Evolutionary conservation across 2,113 vertebrate genomes (phyloP).

Genomic region (Rousettus leschenaultii): DNA sequence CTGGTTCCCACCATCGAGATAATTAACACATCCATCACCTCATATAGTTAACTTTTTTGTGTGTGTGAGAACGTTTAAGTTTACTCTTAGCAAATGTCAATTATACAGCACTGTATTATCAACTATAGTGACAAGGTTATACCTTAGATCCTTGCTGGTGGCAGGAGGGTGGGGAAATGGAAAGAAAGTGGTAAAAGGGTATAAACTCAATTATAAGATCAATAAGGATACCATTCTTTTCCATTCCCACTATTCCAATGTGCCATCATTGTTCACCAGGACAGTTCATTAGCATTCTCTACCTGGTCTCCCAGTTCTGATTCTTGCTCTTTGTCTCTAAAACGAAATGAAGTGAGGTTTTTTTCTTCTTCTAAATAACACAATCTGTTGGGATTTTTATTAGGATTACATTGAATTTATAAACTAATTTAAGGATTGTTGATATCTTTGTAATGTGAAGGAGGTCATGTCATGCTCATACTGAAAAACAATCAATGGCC

Average conservation of each 20-base stretch:
- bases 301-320: not conserved
- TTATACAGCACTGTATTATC: not conserved
- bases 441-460: not conserved
- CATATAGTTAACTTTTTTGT: not conserved
- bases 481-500: not conserved
- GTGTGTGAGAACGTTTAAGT: not conserved
- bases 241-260: not conserved
- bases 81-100: not conserved
- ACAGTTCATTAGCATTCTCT: not conserved
- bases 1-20: not conserved
- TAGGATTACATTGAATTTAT: not conserved
- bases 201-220: not conserved
- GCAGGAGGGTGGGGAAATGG: not conserved
- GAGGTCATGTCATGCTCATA: not conserved
- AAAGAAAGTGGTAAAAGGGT: not conserved
- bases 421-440: not conserved
- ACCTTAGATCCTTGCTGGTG: not conserved
- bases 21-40: not conserved
- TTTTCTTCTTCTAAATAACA: not conserved
- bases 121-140: not conserved
- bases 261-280: not conserved
- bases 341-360: not conserved
- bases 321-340: not conserved
- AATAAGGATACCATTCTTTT: not conserved
- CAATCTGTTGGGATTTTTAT: not conserved